Percentiles rank a stretch among this genome's conserved stretches.
These are phyloP conservation scores for Chrysomallon squamiferum DNA, from an alignment of 1,140 invertebrate species.

Conservation along the genomic window DNA sequence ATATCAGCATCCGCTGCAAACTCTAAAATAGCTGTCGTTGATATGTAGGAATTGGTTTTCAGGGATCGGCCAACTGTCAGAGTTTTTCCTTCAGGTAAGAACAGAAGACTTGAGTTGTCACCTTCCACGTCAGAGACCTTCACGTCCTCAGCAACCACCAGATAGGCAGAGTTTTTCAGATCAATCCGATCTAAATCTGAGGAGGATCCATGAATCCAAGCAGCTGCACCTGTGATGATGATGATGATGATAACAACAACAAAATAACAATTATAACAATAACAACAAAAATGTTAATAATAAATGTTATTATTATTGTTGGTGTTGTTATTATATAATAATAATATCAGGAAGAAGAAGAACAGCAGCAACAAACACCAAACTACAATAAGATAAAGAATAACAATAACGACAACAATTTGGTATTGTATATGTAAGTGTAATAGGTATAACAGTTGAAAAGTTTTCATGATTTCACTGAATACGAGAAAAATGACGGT, in stretches of 20 bases:
- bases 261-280: too few species aligned
- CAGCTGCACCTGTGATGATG: conserved; percentile 26
- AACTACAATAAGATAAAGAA: too few species aligned
- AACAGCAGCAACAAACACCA: too few species aligned
- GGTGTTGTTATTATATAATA: too few species aligned
- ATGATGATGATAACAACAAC: background rate
- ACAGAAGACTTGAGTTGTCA: conserved; percentile 25
- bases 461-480: too few species aligned
- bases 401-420: too few species aligned
- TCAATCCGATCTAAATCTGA: conserved; percentile 25
- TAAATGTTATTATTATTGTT: too few species aligned
- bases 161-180: conserved; percentile 30
- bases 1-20: conserved; percentile 11
- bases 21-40: conserved; percentile 13
- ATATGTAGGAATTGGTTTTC: conserved; percentile 30
- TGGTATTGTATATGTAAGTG: too few species aligned
- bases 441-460: too few species aligned
- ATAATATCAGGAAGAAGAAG: background rate
- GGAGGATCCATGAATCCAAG: conserved; percentile 25
- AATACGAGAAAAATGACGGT: too few species aligned
- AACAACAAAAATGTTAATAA: too few species aligned
- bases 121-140: conserved; percentile 20
- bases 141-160: conserved; percentile 21
- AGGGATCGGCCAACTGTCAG: conserved; percentile 21
- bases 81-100: conserved; percentile 15